A percentile compares a stretch with the other conserved stretches of the same genome.
Conservation (phyloP, 2,797 vertebrate species). For the Lycodopsis pacificus region DNA sequence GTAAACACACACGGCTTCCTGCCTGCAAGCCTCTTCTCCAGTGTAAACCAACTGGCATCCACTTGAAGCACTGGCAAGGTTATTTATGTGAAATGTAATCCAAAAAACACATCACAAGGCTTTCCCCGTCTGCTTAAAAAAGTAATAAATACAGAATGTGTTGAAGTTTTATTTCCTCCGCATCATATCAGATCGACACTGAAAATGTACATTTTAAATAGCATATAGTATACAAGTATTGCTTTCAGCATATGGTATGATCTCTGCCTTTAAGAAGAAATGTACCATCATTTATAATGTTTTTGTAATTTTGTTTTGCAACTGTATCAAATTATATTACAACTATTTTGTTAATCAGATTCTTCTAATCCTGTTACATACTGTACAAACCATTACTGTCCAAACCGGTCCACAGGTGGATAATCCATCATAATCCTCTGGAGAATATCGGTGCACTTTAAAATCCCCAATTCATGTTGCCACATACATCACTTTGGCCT, state of each 20-base stretch:
- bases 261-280: neutral
- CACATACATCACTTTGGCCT: slow-evolving; percentile 2
- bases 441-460: slow-evolving; percentile 27
- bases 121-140: slow-evolving; percentile 15
- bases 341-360: slow-evolving; percentile 36
- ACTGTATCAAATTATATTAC: slow-evolving; percentile 28
- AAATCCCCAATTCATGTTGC: slow-evolving; percentile 34
- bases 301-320: neutral
- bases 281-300: neutral
- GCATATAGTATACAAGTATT: neutral
- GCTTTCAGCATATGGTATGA: neutral
- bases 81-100: slow-evolving; percentile 52
- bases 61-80: slow-evolving; percentile 62
- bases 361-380: slow-evolving; percentile 37
- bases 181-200: neutral
- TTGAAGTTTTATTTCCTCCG: slow-evolving; percentile 18
- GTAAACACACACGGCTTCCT: slow-evolving; percentile 53
- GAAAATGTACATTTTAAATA: neutral
- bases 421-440: slow-evolving; percentile 49
- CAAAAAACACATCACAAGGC: slow-evolving; percentile 38
- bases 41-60: slow-evolving; percentile 70
- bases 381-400: slow-evolving; percentile 29
- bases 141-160: slow-evolving; percentile 7
- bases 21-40: slow-evolving; percentile 59
- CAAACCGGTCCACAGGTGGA: slow-evolving; percentile 11